Base-by-base conservation (phyloP, 1,140 invertebrate genomes). In the Mactra quadrangularis region DNA sequence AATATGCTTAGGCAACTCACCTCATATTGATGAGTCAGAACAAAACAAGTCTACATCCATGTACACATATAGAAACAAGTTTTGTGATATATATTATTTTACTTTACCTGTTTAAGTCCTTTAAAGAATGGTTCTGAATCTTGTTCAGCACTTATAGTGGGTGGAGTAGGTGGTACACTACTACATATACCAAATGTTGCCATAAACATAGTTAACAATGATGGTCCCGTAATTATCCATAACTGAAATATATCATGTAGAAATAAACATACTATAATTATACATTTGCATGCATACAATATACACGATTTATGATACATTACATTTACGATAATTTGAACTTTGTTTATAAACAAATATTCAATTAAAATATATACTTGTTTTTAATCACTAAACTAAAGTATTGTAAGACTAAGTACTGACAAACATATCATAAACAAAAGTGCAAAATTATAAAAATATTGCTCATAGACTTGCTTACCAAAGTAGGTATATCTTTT, bases 121-220 rank as follows among this genome's bases (percentile, higher is more conserved):
- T 60, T 11, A 35, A 82, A 82, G 79, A 82, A 82, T 19, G 79
- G 79, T 85, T 91, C 89, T n/a, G 91, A 90, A n/a, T 84, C 76
- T 57, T 90, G 88, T 22, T 88, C 92, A 45, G 92, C 92, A 88
- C 91, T 93, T 1, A 90, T 85, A 41, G 90, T 90, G 11, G 92
- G 92, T 71, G 91, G 91, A 9, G 92, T 89, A 15, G 91, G 92
- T 2, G 92, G 92, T 11, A 85, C 47, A n/a, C 89, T 89, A 29
- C 87, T 89, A 53, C 90, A 90, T 7, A 93, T 86, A 55, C 89
- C 90, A 78, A 92, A 88, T 35, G 90, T 92, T 31, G 91, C 89
- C 76, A 92, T 72, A 0, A 92, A 1, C 15, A 87, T 79, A 2
- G 82, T 87, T n/a, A 91, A 13, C 9, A 86, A 71, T 33, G 88